These are phyloP conservation scores for Malurus leucopterus DNA, from an alignment of 2,797 vertebrate species.

Conservation along the genomic window DNA sequence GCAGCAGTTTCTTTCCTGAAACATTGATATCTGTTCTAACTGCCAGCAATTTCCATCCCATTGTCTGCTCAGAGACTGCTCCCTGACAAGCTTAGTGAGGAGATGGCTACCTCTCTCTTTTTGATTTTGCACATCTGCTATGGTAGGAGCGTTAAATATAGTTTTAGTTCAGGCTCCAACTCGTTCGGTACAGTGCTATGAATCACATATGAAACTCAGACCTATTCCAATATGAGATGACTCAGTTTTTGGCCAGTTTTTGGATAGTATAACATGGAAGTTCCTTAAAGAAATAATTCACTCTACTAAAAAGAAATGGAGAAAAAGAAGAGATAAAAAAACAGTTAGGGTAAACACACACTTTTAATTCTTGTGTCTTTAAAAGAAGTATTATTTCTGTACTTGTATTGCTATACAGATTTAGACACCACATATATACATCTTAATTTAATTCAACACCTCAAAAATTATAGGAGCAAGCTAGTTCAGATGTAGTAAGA, in stretches of 20 bases:
- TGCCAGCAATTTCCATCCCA: background rate
- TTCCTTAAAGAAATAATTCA: background rate
- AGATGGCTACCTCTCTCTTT: background rate
- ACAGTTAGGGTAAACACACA: background rate
- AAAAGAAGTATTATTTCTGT: background rate
- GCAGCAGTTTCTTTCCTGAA: background rate
- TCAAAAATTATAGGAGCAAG: background rate
- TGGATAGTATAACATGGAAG: background rate
- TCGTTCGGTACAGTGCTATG: background rate
- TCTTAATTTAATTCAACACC: background rate
- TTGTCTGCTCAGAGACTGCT: background rate
- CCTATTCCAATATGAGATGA: background rate
- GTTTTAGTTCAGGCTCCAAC: background rate
- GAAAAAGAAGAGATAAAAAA: background rate
- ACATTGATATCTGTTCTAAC: background rate
- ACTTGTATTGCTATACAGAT: background rate
- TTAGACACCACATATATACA: background rate
- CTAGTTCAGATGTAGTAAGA: background rate
- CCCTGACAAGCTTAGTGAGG: background rate
- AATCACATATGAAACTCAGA: background rate
- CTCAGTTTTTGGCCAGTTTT: background rate
- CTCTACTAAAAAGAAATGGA: background rate
- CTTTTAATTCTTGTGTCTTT: background rate
- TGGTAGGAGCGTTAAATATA: background rate
- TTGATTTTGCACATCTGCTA: background rate